Conservation (phyloP, 2,888 invertebrate genomes). For the Tinea pellionella region DNA sequence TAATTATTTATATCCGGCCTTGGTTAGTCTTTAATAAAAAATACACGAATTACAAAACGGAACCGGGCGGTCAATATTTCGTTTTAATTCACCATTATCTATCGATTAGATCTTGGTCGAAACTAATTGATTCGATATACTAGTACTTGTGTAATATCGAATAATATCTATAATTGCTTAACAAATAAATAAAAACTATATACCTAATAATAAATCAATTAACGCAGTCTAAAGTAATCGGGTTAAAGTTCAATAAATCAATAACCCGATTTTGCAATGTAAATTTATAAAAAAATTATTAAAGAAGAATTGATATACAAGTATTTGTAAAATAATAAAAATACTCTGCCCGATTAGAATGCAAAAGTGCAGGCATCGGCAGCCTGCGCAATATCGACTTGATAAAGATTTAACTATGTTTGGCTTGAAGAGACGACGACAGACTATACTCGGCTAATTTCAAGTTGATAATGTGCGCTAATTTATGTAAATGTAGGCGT, state of each 20-base stretch:
- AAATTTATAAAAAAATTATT: too few species aligned
- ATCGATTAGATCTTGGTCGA: not conserved
- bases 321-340: too few species aligned
- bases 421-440: too few species aligned
- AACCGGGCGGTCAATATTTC: not conserved
- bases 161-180: conserved; percentile 1
- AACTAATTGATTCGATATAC: not conserved
- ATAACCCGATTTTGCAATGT: too few species aligned
- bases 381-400: too few species aligned
- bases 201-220: not conserved
- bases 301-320: too few species aligned
- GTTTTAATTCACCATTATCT: not conserved
- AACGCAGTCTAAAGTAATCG: not conserved
- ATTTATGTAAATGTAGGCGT: too few species aligned
- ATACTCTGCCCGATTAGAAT: too few species aligned
- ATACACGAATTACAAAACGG: not conserved
- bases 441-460: too few species aligned
- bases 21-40: not conserved
- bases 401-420: too few species aligned
- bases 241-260: not conserved
- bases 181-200: not conserved
- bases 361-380: too few species aligned
- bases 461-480: too few species aligned
- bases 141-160: not conserved
- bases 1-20: not conserved